Evolutionary conservation across 2,888 invertebrate species (phyloP).

Genomic region (Luffia ferchaultella): DNA sequence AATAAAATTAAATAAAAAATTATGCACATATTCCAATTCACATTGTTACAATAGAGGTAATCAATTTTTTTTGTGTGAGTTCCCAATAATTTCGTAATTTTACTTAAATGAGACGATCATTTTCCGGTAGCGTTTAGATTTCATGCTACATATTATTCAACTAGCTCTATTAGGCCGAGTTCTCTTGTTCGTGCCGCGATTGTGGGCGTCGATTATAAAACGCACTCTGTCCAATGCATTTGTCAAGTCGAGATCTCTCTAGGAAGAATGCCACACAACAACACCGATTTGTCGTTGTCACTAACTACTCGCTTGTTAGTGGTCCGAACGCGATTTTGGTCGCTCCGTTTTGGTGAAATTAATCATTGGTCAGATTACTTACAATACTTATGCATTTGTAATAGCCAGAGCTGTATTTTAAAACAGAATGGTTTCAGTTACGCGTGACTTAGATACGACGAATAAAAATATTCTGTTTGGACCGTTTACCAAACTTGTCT

Average conservation of each 20-base stretch:
- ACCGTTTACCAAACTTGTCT: too few relatives aligned
- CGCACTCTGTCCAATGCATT: slow-evolving; percentile 2
- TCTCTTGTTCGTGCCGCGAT: too few relatives aligned
- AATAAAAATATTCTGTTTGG: too few relatives aligned
- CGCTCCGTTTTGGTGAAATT: background rate
- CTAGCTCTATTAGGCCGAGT: background rate
- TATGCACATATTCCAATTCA: too few relatives aligned
- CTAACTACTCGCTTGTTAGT: background rate
- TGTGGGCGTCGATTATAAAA: slow-evolving; percentile 7
- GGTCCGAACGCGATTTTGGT: background rate
- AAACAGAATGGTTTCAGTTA: too few relatives aligned
- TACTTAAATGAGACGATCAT: background rate
- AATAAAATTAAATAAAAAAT: too few relatives aligned
- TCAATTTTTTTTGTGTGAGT: too few relatives aligned
- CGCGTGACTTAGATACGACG: too few relatives aligned
- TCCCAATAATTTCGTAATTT: too few relatives aligned
- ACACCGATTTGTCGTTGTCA: slow-evolving; percentile 6
- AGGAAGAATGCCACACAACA: slow-evolving; percentile 7
- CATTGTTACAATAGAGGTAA: too few relatives aligned
- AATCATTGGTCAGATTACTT: background rate
- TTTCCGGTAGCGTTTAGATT: background rate
- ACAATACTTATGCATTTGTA: background rate
- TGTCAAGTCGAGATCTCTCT: slow-evolving; percentile 2
- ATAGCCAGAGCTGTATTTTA: too few relatives aligned
- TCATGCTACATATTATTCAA: background rate